Evolutionary conservation across 2,113 vertebrate genomes (phyloP), one percentile per base, ranked within the genome.

Genomic region (Onychorhynchus coronatus): DNA sequence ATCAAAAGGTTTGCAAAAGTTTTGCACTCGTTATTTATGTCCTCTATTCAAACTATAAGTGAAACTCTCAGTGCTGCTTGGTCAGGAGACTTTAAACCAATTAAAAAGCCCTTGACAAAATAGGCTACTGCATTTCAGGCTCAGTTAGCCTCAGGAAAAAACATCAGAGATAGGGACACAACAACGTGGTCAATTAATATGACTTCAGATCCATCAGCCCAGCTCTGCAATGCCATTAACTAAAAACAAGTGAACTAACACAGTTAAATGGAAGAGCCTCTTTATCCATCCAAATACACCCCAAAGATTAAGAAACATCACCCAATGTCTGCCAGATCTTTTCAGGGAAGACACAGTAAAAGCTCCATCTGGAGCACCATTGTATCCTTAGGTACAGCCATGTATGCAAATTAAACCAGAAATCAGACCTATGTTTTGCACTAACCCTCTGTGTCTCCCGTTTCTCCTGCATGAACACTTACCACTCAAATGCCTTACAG

Each of bases 151-250:
- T 95, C 87, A n/a, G 31, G 85, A 93, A 62, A 87, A 95, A 89
- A 82, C 39, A 30, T 72, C 46, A 83, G 41, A 52, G 44, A 8
- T 58, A 65, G 33, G 33, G 58, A 49, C 52, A 87, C 23, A 52
- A 91, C 63, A 85, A 91, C 30, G 46, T 67, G 59, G 85, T 85
- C 93, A 94, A 82, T 96, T 95, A 94, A 83, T 81, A 70, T 68
- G 78, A 79, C 49, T 94, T 92, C 84, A 89, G 66, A 82, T 42
- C 59, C 53, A 41, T 92, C 62, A 85, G 25, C 28, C 56, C 5
- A 6, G 37, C 23, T 85, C 55, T 73, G n/a, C 62, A 39, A 46
- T 46, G 35, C 46, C 41, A 30, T 70, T 89, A 89, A 68, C 37
- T 85, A 85, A 96, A 91, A 61, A 65, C 46, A 94, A 91, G 33